phyloP scores from a whole-genome alignment of 2,113 vertebrate genomes.

The Rafetus swinhoei region DNA sequence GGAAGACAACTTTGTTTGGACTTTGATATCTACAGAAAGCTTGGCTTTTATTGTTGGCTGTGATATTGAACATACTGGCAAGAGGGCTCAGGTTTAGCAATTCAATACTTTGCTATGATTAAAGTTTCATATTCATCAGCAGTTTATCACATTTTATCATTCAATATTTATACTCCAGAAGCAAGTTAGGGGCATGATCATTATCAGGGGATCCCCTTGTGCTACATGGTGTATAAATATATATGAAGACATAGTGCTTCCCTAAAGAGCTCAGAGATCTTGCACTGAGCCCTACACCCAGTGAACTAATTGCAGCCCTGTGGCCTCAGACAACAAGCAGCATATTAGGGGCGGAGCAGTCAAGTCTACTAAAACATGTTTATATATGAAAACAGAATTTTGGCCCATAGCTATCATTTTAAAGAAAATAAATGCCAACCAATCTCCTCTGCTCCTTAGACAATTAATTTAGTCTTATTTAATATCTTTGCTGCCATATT shows the following conservation, averaged over 20 bases:
- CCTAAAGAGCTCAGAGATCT: too few relatives aligned
- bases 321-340: not conserved
- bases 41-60: not conserved
- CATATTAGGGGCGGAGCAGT: not conserved
- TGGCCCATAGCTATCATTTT: slow-evolving; percentile 47
- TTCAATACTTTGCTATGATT: not conserved
- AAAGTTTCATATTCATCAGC: too few relatives aligned
- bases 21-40: not conserved
- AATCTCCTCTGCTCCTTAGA: slow-evolving; percentile 45
- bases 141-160: too few relatives aligned
- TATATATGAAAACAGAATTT: not conserved
- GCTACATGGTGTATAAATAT: too few relatives aligned
- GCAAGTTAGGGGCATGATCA: too few relatives aligned
- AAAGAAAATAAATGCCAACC: slow-evolving; percentile 53
- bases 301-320: not conserved
- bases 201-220: too few relatives aligned
- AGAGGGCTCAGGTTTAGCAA: not conserved
- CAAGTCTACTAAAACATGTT: slow-evolving; percentile 21
- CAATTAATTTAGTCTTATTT: slow-evolving; percentile 46
- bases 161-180: too few relatives aligned
- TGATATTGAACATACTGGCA: not conserved
- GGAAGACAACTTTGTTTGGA: not conserved
- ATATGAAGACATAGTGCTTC: too few relatives aligned
- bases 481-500: slow-evolving; percentile 22
- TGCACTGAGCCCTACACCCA: not conserved